phyloP scores from a whole-genome alignment of 1,140 invertebrate species.

The Cotesia typhae region DNA sequence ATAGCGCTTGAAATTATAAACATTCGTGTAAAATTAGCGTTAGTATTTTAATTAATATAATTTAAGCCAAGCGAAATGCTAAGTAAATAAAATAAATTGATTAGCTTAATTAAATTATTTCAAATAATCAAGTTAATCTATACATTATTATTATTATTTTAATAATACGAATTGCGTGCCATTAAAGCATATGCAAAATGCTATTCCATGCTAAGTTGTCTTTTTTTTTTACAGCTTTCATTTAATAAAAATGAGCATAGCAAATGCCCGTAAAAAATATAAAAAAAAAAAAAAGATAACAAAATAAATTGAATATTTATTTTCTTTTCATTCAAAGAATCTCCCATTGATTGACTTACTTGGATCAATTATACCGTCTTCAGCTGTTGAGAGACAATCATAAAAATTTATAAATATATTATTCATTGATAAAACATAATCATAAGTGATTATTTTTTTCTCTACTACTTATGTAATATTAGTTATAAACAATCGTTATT shows the following conservation, averaged over 20 bases:
- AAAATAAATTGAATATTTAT: constrained; percentile 45
- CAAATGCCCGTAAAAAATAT: constrained; percentile 27
- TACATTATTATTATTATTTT: constrained; percentile 3
- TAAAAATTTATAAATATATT: constrained; percentile 48
- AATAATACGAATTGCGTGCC: constrained; percentile 6
- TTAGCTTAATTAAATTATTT: neutral
- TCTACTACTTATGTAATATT: constrained; percentile 8
- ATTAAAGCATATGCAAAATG: constrained; percentile 6
- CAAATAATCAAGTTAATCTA: neutral
- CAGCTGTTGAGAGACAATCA: constrained; percentile 62
- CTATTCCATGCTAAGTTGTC: neutral
- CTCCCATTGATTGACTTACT: constrained; percentile 61
- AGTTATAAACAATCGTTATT: no score
- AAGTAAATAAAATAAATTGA: no score
- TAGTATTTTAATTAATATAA: no score
- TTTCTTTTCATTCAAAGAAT: constrained; percentile 57
- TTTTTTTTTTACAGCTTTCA: neutral
- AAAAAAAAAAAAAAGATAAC: constrained; percentile 38
- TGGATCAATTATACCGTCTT: constrained; percentile 61
- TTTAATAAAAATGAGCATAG: neutral
- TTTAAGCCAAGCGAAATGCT: no score
- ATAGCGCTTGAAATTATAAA: no score
- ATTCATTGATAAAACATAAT: constrained; percentile 11
- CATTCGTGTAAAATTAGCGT: no score
- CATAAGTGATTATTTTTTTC: constrained; percentile 2